These are phyloP conservation scores for Lingula anatina DNA, from an alignment of 2,888 invertebrate genomes.

Conservation along the genomic window DNA sequence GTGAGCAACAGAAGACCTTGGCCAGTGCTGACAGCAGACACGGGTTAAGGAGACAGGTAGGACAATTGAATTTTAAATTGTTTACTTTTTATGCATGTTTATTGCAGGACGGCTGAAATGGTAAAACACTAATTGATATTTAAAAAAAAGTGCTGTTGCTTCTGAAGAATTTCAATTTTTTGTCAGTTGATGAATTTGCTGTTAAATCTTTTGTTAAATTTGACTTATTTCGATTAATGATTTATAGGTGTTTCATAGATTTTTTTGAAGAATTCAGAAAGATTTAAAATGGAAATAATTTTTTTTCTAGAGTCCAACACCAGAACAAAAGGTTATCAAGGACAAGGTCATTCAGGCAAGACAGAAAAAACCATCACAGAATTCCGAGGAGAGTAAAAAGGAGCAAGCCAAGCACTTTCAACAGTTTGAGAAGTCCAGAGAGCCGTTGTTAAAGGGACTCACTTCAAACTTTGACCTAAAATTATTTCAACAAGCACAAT, in stretches of 20 bases:
- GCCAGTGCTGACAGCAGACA: constrained; percentile 30
- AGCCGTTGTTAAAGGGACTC: constrained; percentile 45
- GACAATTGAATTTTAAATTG: no score
- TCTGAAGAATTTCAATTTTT: no score
- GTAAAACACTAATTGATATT: no score
- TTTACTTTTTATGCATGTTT: no score
- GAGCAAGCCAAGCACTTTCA: constrained; percentile 35
- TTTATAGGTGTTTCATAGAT: no score
- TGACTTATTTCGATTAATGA: no score
- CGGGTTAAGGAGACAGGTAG: constrained; percentile 31
- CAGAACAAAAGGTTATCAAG: constrained; percentile 39
- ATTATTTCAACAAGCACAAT: constrained; percentile 86
- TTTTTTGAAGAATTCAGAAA: neutral
- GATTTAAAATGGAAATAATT: neutral
- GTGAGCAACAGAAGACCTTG: constrained; percentile 29
- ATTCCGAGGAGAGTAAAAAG: constrained; percentile 31
- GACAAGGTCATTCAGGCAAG: constrained; percentile 25
- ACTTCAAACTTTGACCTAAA: constrained; percentile 77
- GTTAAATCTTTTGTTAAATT: no score
- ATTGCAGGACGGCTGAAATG: no score
- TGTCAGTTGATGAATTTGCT: no score
- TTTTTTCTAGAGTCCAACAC: constrained; percentile 19
- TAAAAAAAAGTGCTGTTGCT: no score
- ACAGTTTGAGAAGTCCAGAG: constrained; percentile 32
- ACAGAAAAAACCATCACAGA: constrained; percentile 20